Base-by-base conservation (phyloP, 1,140 invertebrate genomes). In the Nomia melanderi region DNA sequence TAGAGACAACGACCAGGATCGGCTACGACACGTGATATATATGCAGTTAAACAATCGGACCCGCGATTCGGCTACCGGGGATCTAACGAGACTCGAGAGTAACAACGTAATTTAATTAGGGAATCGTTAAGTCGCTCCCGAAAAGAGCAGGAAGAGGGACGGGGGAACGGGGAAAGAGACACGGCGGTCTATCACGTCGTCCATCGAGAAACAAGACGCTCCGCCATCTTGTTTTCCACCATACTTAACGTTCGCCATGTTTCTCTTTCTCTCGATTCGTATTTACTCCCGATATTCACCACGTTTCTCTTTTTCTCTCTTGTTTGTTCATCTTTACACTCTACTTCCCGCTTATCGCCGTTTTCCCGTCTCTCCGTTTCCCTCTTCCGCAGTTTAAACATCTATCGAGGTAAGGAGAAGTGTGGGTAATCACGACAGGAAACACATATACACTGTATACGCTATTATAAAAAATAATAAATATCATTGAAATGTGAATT, bases 11-110 rank as follows among this genome's bases (percentile, higher is more conserved):
- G 66, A 79, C 59, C 74, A 70, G 78, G 86, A 81, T 84, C 69
- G 83, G 82, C 75, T 76, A 83, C 85, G n/a, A n/a, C 17, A 47
- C 20, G 20, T 47, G 57, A 88, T 85, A 57, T 86, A 88, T 85
- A 88, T 88, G 87, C 86, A 87, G 85, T 87, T 86, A 87, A 88
- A 87, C 86, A 86, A 88, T 88, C 75, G 81, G 72, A 71, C 54
- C 29, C 74, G 29, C 54, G 75, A 31, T 17, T 7, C 17, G 27
- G 27, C 56, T 12, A 31, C 50, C 76, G 39, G 41, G 39, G 76
- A 47, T 14, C 50, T 57, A 72, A 73, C 25, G 56, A 73, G 36
- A 53, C 53, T 29, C 69, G 20, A 67, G 72, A 72, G 20, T 47
- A 73, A 82, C 54, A 85, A 85, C 80, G 67, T 75, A 84, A 76